These are phyloP conservation scores for Donacobius atricapilla DNA, from an alignment of 2,113 vertebrate genomes.

Conservation along the genomic window DNA sequence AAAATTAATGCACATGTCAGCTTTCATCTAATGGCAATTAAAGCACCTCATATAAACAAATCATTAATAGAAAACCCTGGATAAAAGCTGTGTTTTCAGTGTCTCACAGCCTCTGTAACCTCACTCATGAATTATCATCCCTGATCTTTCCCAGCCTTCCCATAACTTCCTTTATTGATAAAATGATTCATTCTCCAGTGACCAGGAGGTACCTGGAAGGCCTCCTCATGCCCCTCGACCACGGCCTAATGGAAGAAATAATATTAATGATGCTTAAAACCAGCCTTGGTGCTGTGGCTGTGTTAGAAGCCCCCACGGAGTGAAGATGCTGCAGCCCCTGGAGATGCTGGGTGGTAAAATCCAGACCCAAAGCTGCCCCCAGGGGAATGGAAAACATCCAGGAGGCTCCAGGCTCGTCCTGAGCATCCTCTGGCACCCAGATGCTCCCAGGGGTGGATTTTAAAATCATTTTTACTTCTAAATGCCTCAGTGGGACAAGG, in stretches of 20 bases:
- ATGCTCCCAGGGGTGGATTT: not conserved
- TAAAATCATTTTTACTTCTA: not conserved
- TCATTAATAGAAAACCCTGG: not conserved
- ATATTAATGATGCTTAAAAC: rapidly evolving
- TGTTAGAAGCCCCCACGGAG: rapidly evolving
- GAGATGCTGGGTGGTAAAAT: not conserved
- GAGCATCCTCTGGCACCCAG: not conserved
- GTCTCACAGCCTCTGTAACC: not conserved
- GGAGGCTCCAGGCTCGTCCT: not conserved
- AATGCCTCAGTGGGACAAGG: not conserved
- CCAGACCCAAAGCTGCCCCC: not conserved
- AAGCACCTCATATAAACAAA: not conserved
- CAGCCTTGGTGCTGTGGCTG: not conserved
- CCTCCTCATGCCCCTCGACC: rapidly evolving
- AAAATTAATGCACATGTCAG: not conserved
- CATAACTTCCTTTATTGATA: not conserved
- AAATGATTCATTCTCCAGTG: not conserved
- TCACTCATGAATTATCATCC: not conserved
- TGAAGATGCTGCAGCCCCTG: not conserved
- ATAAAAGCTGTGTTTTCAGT: not conserved
- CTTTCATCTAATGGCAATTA: slow-evolving; percentile 23
- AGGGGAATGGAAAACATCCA: rapidly evolving
- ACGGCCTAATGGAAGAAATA: not conserved
- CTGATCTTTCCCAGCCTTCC: not conserved
- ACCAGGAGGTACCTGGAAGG: not conserved